phyloP scores from a whole-genome alignment of 2,797 vertebrate genomes.

The Lycodopsis pacificus region DNA sequence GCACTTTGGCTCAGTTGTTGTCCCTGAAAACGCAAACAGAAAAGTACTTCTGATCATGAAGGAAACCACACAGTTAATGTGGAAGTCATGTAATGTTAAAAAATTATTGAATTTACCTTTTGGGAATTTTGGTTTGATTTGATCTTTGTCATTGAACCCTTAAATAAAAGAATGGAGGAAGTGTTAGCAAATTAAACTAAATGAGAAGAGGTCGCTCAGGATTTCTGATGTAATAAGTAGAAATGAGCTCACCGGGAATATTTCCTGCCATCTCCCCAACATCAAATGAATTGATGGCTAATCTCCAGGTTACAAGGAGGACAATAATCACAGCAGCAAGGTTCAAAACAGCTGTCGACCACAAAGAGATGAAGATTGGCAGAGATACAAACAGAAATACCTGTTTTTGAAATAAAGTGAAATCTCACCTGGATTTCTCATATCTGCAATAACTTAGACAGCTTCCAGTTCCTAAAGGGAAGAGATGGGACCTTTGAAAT shows the following conservation, averaged over 20 bases:
- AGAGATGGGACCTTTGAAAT: conserved; percentile 26
- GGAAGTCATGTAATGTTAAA: neutral
- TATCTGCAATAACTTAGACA: conserved; percentile 47
- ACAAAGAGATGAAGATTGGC: conserved; percentile 31
- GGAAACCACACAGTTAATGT: neutral
- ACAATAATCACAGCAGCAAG: conserved; percentile 29
- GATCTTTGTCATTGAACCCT: neutral
- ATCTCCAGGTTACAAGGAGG: conserved; percentile 55
- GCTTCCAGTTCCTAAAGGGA: neutral
- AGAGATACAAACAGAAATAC: conserved; percentile 4
- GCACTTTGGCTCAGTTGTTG: conserved; percentile 74
- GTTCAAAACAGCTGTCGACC: conserved; percentile 56
- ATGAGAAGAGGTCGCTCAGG: neutral
- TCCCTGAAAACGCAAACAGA: conserved; percentile 40
- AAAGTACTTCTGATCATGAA: neutral
- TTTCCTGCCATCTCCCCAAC: conserved; percentile 12
- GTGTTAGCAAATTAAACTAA: neutral
- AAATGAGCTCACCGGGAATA: conserved; percentile 53
- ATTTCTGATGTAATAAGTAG: conserved; percentile 10
- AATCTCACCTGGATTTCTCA: conserved; percentile 77
- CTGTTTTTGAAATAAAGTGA: conserved; percentile 11
- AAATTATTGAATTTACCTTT: conserved; percentile 11
- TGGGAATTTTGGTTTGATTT: neutral
- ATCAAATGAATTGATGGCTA: conserved; percentile 37
- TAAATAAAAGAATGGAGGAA: conserved; percentile 14